These are phyloP conservation scores for Tachina fera DNA, from an alignment of 2,888 invertebrate genomes.

Conservation along the genomic window DNA sequence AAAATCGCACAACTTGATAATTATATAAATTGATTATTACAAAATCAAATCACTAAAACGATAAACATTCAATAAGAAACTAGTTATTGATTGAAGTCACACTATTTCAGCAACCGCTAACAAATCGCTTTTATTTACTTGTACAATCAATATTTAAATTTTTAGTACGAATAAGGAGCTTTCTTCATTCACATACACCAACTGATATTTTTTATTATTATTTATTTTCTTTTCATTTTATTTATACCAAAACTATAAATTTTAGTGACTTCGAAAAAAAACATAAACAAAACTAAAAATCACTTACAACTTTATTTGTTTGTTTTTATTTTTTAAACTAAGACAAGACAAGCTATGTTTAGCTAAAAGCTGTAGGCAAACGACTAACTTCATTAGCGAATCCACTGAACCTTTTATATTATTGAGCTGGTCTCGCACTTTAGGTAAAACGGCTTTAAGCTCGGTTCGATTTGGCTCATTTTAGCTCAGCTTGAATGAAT, in stretches of 20 bases:
- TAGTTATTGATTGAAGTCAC: conserved; percentile 17
- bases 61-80: conserved; percentile 41
- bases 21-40: conserved; percentile 31
- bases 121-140: no score
- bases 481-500: conserved; percentile 31
- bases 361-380: conserved; percentile 64
- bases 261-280: not conserved
- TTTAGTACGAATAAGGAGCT: conserved; percentile 14
- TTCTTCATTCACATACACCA: no score
- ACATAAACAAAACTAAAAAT: conserved; percentile 10
- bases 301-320: conserved; percentile 64
- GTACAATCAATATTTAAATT: not conserved
- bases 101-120: not conserved
- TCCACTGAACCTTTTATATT: conserved; percentile 68
- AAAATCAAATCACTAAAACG: conserved; percentile 56
- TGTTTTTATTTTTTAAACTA: conserved; percentile 12
- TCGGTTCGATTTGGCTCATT: not conserved
- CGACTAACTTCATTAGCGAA: conserved; percentile 64
- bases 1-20: not conserved
- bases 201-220: not conserved
- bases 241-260: conserved; percentile 7
- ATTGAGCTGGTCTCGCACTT: conserved; percentile 57
- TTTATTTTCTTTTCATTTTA: not conserved
- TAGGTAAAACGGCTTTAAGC: conserved; percentile 40
- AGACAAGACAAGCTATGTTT: conserved; percentile 55